These are phyloP conservation scores for Antennarius striatus DNA, from an alignment of 2,113 vertebrate species.

Conservation along the genomic window DNA sequence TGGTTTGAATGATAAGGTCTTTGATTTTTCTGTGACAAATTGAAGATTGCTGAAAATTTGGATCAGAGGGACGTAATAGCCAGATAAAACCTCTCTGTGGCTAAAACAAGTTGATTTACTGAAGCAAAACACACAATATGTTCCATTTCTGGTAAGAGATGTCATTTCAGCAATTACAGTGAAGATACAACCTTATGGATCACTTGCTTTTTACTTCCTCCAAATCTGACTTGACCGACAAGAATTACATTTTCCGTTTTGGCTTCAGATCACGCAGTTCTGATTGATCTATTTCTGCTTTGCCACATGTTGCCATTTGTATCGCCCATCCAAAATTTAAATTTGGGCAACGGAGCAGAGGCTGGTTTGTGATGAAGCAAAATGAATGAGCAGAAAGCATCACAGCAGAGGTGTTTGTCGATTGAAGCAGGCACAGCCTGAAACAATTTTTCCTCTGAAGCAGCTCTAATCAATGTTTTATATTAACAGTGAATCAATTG, in stretches of 20 bases:
- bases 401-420: not conserved
- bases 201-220: slow-evolving; percentile 9
- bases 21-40: slow-evolving; percentile 21
- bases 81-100: slow-evolving; percentile 24
- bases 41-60: slow-evolving; percentile 31
- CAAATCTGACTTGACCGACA: slow-evolving; percentile 22
- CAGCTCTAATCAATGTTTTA: not conserved
- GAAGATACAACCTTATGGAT: slow-evolving; percentile 17
- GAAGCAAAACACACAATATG: slow-evolving; percentile 27
- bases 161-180: slow-evolving; percentile 36
- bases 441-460: not conserved
- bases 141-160: slow-evolving; percentile 44
- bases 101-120: slow-evolving; percentile 40
- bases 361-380: slow-evolving; percentile 8
- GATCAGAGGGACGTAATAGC: slow-evolving; percentile 29
- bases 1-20: slow-evolving; percentile 31
- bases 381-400: not conserved
- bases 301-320: slow-evolving; percentile 13
- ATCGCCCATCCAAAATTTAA: slow-evolving; percentile 11
- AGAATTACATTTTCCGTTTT: slow-evolving; percentile 7
- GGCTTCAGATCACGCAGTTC: slow-evolving; percentile 13
- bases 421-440: not conserved
- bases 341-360: slow-evolving; percentile 12
- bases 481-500: not conserved
- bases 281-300: slow-evolving; percentile 13